phyloP scores from a whole-genome alignment of 2,888 invertebrate species.

The Sympetrum striolatum region DNA sequence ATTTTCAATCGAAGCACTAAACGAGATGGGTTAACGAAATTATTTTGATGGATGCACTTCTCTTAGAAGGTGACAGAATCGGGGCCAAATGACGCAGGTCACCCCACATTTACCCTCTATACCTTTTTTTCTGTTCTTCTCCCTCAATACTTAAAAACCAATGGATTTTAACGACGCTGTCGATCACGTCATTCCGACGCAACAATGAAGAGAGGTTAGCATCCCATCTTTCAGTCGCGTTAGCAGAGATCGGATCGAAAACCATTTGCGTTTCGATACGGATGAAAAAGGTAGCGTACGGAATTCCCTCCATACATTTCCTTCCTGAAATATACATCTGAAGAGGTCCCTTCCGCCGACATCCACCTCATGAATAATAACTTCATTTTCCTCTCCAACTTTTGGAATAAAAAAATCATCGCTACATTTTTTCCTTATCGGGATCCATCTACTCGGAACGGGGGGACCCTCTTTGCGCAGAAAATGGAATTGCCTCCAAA shows the following conservation, averaged over 20 bases:
- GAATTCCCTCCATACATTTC: not conserved
- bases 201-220: not conserved
- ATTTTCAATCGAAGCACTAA: too few species aligned
- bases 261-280: not conserved
- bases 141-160: too few species aligned
- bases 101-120: too few species aligned
- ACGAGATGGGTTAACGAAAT: not conserved
- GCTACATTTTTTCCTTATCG: not conserved
- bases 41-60: not conserved
- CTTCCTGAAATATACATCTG: not conserved
- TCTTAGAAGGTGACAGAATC: too few species aligned
- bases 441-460: not conserved
- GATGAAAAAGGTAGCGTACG: not conserved
- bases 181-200: not conserved
- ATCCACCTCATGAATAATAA: not conserved
- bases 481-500: not conserved
- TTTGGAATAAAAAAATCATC: not conserved
- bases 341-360: not conserved
- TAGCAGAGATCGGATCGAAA: not conserved
- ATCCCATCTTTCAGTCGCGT: not conserved
- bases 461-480: not conserved
- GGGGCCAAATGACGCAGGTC: too few species aligned
- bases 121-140: too few species aligned
- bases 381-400: not conserved
- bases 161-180: not conserved